A percentile compares a stretch with the other conserved stretches of the same genome.
Evolutionary conservation across 2,113 vertebrate species (phyloP).

Genomic region (Elephas maximus): DNA sequence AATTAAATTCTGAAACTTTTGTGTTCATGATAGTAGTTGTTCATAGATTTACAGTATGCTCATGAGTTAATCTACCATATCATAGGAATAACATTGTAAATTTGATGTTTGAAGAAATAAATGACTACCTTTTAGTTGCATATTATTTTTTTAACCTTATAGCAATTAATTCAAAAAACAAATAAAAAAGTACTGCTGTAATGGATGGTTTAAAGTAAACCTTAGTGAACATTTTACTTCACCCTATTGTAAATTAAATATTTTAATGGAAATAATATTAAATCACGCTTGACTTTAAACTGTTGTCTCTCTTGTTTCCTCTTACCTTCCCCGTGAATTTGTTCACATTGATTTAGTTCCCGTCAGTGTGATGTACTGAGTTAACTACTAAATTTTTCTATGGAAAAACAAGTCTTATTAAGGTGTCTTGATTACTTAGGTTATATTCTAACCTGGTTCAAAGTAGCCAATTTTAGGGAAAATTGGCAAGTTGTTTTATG

Average conservation of each 20-base stretch:
- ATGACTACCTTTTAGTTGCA: background rate
- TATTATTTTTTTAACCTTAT: background rate
- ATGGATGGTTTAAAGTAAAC: constrained; percentile 18
- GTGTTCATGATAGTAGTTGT: constrained; percentile 62
- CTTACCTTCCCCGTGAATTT: background rate
- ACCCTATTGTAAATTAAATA: constrained; percentile 17
- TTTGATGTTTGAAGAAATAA: constrained; percentile 28
- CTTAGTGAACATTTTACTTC: background rate
- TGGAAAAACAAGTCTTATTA: background rate
- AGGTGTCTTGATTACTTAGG: background rate
- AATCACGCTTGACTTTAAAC: background rate
- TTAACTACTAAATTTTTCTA: background rate
- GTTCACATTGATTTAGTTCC: constrained; percentile 26
- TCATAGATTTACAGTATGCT: constrained; percentile 45
- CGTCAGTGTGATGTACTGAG: background rate
- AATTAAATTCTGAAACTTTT: constrained; percentile 74
- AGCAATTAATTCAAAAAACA: constrained; percentile 23
- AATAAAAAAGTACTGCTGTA: background rate
- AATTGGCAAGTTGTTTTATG: background rate
- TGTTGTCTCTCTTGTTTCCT: background rate
- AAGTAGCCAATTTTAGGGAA: constrained; percentile 1
- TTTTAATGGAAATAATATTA: background rate
- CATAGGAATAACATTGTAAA: constrained; percentile 44
- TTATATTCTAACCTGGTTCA: background rate
- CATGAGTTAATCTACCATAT: constrained; percentile 38